A percentile compares a stretch with the other conserved stretches of the same genome.
phyloP scores from a whole-genome alignment of 2,113 vertebrate genomes.

The Seriola aureovittata region DNA sequence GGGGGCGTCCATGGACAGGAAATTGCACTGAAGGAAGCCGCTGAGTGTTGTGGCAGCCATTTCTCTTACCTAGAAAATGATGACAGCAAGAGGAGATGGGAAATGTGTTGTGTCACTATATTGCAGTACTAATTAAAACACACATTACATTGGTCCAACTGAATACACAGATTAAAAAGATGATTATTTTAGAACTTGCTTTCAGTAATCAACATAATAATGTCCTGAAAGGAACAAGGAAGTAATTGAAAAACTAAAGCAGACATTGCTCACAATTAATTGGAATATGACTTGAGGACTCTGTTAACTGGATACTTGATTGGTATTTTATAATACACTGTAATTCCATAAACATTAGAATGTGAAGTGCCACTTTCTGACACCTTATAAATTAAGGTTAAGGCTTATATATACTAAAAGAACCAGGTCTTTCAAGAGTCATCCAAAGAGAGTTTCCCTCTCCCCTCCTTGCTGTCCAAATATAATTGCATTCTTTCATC shows the following conservation, averaged over 20 bases:
- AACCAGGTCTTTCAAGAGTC: not conserved
- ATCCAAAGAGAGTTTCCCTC: not conserved
- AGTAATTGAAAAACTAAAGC: not conserved
- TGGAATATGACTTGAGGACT: not conserved
- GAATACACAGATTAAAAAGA: not conserved
- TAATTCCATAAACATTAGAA: not conserved
- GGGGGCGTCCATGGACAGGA: slow-evolving; percentile 91
- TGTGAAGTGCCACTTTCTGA: not conserved
- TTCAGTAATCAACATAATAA: not conserved
- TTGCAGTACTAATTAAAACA: not conserved
- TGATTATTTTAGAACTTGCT: slow-evolving; percentile 6
- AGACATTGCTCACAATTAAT: not conserved
- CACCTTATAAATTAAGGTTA: not conserved
- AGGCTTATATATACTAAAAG: not conserved
- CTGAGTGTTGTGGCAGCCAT: slow-evolving; percentile 97
- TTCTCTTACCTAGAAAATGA: slow-evolving; percentile 90
- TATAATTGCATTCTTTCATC: not conserved
- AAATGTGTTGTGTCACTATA: not conserved
- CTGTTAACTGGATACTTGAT: not conserved
- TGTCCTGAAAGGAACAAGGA: not conserved
- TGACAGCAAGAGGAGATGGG: not conserved
- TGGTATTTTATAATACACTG: not conserved
- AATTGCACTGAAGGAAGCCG: slow-evolving; percentile 95
- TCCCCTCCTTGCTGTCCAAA: not conserved
- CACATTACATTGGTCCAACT: not conserved